These are phyloP conservation scores for Dryadula phaetusa DNA, from an alignment of 2,888 invertebrate species.

Conservation along the genomic window DNA sequence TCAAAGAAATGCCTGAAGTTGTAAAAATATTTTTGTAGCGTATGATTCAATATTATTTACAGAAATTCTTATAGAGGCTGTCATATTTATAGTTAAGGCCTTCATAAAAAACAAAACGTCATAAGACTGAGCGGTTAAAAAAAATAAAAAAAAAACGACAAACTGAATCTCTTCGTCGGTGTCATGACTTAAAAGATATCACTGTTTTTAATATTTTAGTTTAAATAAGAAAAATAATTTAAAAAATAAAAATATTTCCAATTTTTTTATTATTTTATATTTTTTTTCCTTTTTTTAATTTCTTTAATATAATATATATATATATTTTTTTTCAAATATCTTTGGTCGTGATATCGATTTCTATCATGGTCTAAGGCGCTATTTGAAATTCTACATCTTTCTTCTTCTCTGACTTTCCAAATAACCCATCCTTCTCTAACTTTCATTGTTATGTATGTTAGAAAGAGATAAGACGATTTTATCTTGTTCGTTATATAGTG, in stretches of 20 bases:
- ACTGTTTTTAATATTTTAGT: neutral
- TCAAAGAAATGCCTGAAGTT: too few species aligned
- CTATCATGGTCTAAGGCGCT: constrained; percentile 41
- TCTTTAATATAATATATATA: neutral
- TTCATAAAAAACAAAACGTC: constrained; percentile 68
- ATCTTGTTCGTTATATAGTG: constrained; percentile 18
- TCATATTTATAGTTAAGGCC: constrained; percentile 42
- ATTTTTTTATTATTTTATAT: neutral
- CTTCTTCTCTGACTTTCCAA: constrained; percentile 5
- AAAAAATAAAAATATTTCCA: neutral
- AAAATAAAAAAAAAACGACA: constrained; percentile 41
- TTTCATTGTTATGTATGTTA: constrained; percentile 29
- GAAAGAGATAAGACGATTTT: constrained; percentile 23
- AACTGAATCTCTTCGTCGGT: constrained; percentile 44
- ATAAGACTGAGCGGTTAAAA: constrained; percentile 82
- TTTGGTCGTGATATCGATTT: constrained; percentile 41
- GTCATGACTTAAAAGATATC: constrained; percentile 36
- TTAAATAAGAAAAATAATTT: neutral
- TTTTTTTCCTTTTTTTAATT: neutral
- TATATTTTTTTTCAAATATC: neutral
- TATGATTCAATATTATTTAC: neutral
- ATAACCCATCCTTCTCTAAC: constrained; percentile 23
- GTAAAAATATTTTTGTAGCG: neutral
- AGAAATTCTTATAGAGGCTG: neutral
- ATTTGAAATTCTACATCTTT: constrained; percentile 23